Evolutionary conservation across 2,113 vertebrate species (phyloP), one percentile per base, ranked within the genome.

Genomic region (Cyphomyrus plagiostoma): DNA sequence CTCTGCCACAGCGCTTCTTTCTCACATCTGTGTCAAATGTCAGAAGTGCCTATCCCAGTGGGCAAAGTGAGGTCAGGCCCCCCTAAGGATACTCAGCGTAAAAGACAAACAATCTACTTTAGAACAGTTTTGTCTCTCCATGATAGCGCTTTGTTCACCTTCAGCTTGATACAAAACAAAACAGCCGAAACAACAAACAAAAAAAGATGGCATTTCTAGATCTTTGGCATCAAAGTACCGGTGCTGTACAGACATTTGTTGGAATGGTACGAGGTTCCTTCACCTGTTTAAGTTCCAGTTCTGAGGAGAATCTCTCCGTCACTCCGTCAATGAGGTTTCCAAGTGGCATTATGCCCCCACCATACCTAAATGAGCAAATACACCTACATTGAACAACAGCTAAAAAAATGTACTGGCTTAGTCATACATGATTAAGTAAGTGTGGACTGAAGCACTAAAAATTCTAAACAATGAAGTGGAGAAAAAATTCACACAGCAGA

Each of bases 281-380:
- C 94, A 99, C 98, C 98, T 98, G 95, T 0, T 95, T 39, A 74
- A 98, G 96, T 86, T 99, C 97, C 17, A 95, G 96, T 0, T 95
- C 92, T 0, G 96, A 92, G 26, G 96, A 95, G 88, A 99, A 99
- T n/a, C 98, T 93, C 42, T 92, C 90, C 0, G 96, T 96, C 90
- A 98, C 96, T 0, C 42, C n/a, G 0, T 46, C 50, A 39, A 99
- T 95, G 92, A 99, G 93, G 26, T 46, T 56, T 23, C 95, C 92
- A 91, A 97, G 96, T 86, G 96, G 96, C 92, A 96, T 96, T 15
- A 90, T 91, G 1, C 96, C 96, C 0, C 92, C 91, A 0, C 94
- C 92, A 0, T 93, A 93, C 86, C 94, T 96, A 95, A 91, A 91
- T 10, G 2, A 5, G 52, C 11, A 80, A 91, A 91, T 52, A 19